Evolutionary conservation across 2,797 vertebrate species (phyloP).

Genomic region (Lithobates pipiens): DNA sequence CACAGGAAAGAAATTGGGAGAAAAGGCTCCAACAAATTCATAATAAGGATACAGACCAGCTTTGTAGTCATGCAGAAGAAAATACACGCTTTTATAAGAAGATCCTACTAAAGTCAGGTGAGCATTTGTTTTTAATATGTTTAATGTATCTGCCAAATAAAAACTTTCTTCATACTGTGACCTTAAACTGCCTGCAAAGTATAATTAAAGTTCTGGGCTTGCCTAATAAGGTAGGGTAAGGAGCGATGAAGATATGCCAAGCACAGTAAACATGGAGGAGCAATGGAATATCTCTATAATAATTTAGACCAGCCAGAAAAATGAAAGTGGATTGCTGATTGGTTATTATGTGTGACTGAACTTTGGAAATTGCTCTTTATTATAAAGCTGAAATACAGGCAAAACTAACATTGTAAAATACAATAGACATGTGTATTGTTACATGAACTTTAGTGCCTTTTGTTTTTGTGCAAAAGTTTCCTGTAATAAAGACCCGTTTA

Average conservation of each 20-base stretch:
- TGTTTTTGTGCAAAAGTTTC: no score
- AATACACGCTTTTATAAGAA: conserved; percentile 69
- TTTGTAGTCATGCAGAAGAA: conserved; percentile 68
- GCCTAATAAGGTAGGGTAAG: background rate
- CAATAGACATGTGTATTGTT: no score
- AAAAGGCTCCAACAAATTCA: conserved; percentile 69
- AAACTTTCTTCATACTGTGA: background rate
- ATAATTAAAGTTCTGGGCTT: background rate
- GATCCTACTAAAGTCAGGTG: conserved; percentile 71
- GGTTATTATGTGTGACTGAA: background rate
- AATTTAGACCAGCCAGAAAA: background rate
- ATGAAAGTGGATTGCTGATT: background rate
- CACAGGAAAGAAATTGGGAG: conserved; percentile 75
- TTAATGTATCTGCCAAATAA: background rate
- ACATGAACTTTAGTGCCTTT: no score
- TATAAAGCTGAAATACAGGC: no score
- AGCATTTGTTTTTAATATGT: background rate
- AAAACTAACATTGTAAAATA: no score
- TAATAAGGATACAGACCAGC: conserved; percentile 65
- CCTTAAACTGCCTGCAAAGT: background rate
- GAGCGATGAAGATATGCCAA: background rate
- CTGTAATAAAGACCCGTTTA: no score
- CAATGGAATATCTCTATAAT: background rate
- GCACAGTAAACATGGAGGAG: background rate
- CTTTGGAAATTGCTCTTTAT: no score